These are phyloP conservation scores for Torymus aiolomorphi DNA, from an alignment of 2,888 invertebrate species.

Conservation along the genomic window DNA sequence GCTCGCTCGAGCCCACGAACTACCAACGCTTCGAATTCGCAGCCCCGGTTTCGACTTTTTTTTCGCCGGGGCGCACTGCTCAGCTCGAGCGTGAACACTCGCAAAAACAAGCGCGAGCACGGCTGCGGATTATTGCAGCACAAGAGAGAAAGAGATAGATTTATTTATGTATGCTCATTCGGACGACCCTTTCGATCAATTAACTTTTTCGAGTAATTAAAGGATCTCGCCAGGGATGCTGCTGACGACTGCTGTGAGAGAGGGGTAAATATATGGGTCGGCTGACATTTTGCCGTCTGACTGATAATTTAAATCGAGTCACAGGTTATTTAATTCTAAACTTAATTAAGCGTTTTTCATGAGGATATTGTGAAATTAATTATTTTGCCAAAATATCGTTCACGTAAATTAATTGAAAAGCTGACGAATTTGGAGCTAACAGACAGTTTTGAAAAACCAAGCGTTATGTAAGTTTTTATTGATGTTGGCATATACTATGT, in stretches of 20 bases:
- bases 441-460: no score
- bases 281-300: neutral
- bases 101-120: neutral
- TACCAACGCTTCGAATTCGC: slow-evolving; percentile 3
- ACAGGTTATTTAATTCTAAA: neutral
- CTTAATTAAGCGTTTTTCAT: no score
- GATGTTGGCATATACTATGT: no score
- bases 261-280: slow-evolving; percentile 7
- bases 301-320: neutral
- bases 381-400: no score
- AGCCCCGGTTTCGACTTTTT: neutral
- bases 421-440: no score
- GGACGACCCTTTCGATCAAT: slow-evolving; percentile 11
- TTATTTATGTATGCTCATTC: neutral
- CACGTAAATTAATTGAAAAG: no score
- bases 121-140: slow-evolving; percentile 8
- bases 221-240: slow-evolving; percentile 12
- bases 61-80: neutral
- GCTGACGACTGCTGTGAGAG: neutral
- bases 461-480: no score
- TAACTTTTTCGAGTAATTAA: slow-evolving; percentile 5
- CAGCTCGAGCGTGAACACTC: neutral
- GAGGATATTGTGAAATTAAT: no score
- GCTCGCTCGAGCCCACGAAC: neutral
- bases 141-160: neutral